phyloP scores from a whole-genome alignment of 1,140 invertebrate genomes.

The Pararge aegeria region DNA sequence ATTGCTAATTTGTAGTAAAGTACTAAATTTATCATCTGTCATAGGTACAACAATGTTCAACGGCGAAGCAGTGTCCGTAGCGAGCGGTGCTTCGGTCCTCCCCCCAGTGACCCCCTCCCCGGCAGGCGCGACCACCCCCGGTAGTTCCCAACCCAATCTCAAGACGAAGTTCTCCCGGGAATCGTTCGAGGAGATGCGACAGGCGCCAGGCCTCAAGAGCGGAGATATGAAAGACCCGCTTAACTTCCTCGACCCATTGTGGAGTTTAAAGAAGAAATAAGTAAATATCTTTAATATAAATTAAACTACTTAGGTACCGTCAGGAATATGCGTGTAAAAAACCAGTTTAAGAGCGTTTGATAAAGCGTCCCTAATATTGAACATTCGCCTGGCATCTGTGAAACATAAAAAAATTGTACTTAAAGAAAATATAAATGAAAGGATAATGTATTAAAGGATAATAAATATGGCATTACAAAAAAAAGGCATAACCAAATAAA shows the following conservation, averaged over 20 bases:
- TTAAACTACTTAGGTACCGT: too few relatives aligned
- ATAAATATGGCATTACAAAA: too few relatives aligned
- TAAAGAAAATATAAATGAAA: too few relatives aligned
- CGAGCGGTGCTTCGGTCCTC: conserved; percentile 55
- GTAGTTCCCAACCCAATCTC: not conserved
- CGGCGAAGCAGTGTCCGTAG: conserved; percentile 66
- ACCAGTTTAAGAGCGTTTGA: too few relatives aligned
- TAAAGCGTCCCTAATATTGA: too few relatives aligned
- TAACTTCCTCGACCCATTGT: conserved; percentile 80
- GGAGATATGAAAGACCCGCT: conserved; percentile 80
- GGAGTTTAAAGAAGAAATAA: conserved; percentile 80
- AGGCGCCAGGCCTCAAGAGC: conserved; percentile 69
- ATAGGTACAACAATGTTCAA: conserved; percentile 70
- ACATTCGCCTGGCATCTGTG: too few relatives aligned
- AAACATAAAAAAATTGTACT: too few relatives aligned
- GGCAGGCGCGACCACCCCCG: conserved; percentile 1
- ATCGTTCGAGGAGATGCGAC: conserved; percentile 77
- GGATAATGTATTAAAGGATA: too few relatives aligned
- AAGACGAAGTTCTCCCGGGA: conserved; percentile 70
- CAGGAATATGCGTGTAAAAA: too few relatives aligned
- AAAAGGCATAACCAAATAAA: too few relatives aligned
- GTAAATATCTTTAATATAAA: not conserved
- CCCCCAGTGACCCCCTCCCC: conserved; percentile 41
- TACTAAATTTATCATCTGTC: not conserved
- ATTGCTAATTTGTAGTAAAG: not conserved